A percentile compares a stretch with the other conserved stretches of the same genome.
Conservation (phyloP, 2,113 vertebrate species). For the Bettongia penicillata region DNA sequence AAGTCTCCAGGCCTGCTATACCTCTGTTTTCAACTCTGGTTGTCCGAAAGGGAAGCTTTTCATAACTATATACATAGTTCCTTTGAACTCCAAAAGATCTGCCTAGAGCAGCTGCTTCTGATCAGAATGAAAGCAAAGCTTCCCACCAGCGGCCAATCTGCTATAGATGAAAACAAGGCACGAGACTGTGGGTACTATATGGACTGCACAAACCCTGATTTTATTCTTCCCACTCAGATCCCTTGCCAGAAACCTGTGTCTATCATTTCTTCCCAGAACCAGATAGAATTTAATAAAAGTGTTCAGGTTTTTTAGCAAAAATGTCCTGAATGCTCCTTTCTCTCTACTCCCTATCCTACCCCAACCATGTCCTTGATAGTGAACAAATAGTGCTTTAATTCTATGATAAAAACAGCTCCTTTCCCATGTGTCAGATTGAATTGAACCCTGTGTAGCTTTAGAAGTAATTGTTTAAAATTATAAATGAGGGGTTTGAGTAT, state of each 20-base stretch:
- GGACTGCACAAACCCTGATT: slow-evolving; percentile 47
- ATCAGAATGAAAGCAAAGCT: slow-evolving; percentile 78
- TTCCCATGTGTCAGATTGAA: slow-evolving; percentile 21
- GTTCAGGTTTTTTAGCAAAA: slow-evolving; percentile 41
- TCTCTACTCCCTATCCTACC: not conserved
- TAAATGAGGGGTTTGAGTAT: slow-evolving; percentile 41
- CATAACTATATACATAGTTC: slow-evolving; percentile 47
- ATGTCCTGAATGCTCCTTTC: not conserved
- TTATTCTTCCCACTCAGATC: slow-evolving; percentile 72
- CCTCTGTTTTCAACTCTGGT: slow-evolving; percentile 62
- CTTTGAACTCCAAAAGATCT: slow-evolving; percentile 78
- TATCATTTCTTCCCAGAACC: slow-evolving; percentile 72
- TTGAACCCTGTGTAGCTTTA: slow-evolving; percentile 42
- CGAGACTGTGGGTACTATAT: not conserved
- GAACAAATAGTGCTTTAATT: not conserved
- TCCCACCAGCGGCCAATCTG: slow-evolving; percentile 73
- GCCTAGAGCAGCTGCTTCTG: slow-evolving; percentile 77
- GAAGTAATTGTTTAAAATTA: slow-evolving; percentile 42
- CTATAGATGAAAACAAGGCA: slow-evolving; percentile 75
- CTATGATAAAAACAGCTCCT: not conserved
- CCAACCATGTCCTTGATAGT: not conserved
- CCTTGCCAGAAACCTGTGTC: slow-evolving; percentile 56
- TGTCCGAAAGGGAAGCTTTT: slow-evolving; percentile 71
- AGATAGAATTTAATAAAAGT: slow-evolving; percentile 62
- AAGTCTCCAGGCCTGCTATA: slow-evolving; percentile 41